Evolutionary conservation across 1,140 invertebrate genomes (phyloP).

Genomic region (Orchestia grillus): DNA sequence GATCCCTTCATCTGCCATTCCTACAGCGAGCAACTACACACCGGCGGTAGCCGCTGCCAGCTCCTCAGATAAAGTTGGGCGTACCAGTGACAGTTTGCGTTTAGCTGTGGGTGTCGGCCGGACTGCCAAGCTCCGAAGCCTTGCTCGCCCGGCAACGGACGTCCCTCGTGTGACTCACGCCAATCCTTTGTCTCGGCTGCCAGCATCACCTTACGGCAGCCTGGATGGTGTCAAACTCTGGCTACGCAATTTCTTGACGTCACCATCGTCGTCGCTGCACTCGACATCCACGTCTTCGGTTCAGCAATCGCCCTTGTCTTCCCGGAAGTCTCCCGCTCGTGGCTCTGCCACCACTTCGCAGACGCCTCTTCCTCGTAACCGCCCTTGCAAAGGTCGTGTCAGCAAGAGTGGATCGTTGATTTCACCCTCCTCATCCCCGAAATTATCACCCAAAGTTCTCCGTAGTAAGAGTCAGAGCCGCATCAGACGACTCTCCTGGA

Average conservation of each 20-base stretch:
- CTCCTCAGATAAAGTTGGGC: background rate
- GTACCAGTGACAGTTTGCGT: background rate
- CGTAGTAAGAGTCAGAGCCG: conserved; percentile 42
- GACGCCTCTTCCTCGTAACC: background rate
- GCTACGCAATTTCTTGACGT: conserved; percentile 72
- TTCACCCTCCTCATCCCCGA: background rate
- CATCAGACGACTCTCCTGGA: background rate
- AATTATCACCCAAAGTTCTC: conserved; percentile 22
- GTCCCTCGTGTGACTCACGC: conserved; percentile 68
- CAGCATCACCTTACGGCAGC: conserved; percentile 82
- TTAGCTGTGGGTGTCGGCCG: background rate
- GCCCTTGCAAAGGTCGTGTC: background rate
- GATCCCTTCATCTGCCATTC: background rate
- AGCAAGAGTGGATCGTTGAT: background rate
- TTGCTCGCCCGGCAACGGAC: background rate
- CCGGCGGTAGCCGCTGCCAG: background rate
- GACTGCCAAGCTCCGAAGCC: background rate
- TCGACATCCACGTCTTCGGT: conserved; percentile 42
- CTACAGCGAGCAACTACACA: background rate
- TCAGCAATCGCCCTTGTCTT: background rate
- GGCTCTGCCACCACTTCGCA: background rate
- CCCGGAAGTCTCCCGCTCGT: background rate
- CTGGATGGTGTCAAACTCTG: conserved; percentile 80
- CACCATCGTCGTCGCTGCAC: conserved; percentile 62
- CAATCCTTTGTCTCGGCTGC: conserved; percentile 85